Conservation (phyloP, 2,113 vertebrate species). For the Macroglossus sobrinus region DNA sequence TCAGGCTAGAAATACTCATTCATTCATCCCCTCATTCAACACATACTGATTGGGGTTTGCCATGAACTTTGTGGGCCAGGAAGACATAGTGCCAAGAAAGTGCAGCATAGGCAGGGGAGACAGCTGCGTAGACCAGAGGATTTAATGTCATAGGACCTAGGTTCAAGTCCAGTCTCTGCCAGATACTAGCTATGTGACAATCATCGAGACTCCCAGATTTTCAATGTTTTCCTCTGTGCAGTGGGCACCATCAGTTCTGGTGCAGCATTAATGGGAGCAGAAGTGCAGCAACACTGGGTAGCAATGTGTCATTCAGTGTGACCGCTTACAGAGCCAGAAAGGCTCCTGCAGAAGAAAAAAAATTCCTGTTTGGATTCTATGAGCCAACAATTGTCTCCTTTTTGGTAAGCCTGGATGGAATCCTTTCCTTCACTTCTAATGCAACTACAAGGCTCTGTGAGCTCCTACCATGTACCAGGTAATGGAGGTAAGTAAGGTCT, state of each 20-base stretch:
- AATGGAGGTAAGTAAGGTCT: not conserved
- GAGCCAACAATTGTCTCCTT: not conserved
- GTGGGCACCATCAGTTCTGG: not conserved
- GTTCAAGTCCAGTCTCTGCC: not conserved
- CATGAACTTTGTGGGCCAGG: not conserved
- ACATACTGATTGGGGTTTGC: not conserved
- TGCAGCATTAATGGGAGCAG: rapidly evolving
- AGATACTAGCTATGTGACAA: not conserved
- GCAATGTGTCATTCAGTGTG: rapidly evolving
- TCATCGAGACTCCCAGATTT: rapidly evolving
- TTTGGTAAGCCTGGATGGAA: not conserved
- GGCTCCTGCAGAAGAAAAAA: not conserved
- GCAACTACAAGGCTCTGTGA: not conserved
- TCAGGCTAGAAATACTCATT: not conserved
- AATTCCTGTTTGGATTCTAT: not conserved
- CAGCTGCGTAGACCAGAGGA: not conserved
- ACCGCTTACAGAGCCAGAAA: not conserved
- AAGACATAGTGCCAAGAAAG: not conserved
- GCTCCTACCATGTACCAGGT: not conserved
- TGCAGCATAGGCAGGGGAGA: not conserved
- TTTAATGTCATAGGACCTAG: not conserved
- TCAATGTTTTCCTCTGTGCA: not conserved
- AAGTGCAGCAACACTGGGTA: rapidly evolving
- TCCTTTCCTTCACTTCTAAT: not conserved
- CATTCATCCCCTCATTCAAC: not conserved